Evolutionary conservation across 2,797 vertebrate species (phyloP).

Genomic region (Megaceryle alcyon): DNA sequence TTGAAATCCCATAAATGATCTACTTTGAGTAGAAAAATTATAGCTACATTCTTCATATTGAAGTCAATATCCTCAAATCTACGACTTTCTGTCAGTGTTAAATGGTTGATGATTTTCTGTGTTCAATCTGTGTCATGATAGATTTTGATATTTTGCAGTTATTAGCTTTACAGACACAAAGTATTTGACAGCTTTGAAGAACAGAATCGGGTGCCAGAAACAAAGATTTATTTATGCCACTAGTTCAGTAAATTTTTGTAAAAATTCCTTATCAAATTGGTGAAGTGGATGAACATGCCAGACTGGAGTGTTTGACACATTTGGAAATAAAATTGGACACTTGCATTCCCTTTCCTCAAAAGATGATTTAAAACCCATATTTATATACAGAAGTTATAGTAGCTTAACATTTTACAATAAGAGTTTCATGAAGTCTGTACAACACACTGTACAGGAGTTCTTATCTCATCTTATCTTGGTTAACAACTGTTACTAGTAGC

Average conservation of each 20-base stretch:
- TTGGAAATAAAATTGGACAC: not conserved
- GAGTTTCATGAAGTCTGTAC: not conserved
- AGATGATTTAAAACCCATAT: not conserved
- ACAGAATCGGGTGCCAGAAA: not conserved
- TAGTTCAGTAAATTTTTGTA: not conserved
- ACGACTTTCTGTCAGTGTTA: not conserved
- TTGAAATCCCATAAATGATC: not conserved
- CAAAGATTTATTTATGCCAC: not conserved
- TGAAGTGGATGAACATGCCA: not conserved
- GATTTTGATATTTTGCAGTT: not conserved
- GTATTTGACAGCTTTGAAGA: not conserved
- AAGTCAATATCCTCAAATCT: not conserved
- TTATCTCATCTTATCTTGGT: not conserved
- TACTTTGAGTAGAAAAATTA: not conserved
- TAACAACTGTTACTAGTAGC: not conserved
- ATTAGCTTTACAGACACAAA: not conserved
- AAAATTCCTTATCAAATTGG: not conserved
- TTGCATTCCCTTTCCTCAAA: not conserved
- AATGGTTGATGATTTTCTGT: not conserved
- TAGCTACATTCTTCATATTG: not conserved
- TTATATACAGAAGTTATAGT: not conserved
- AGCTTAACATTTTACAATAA: not conserved
- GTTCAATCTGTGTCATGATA: not conserved
- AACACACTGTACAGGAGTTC: not conserved
- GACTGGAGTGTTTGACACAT: not conserved